Evolutionary conservation across 2,888 invertebrate species (phyloP).

Genomic region (Sphaerophoria rueppellii): DNA sequence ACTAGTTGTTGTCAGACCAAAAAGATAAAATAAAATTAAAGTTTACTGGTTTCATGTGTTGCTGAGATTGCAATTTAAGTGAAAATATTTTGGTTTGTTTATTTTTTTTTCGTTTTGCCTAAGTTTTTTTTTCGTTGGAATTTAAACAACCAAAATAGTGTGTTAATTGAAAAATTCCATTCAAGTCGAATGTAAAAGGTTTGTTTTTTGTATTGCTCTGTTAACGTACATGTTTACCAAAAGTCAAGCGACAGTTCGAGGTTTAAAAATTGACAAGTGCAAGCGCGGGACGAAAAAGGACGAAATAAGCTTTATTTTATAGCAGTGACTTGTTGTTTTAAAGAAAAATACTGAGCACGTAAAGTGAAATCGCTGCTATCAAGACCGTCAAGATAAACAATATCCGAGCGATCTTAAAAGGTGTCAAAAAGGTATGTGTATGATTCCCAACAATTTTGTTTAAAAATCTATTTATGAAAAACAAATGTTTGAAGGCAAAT

Average conservation of each 20-base stretch:
- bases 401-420: slow-evolving; percentile 21
- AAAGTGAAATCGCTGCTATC: background rate
- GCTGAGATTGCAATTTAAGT: slow-evolving; percentile 30
- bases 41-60: slow-evolving; percentile 26
- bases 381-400: background rate
- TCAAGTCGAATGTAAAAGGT: slow-evolving; percentile 41
- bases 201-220: slow-evolving; percentile 34
- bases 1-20: slow-evolving; percentile 11
- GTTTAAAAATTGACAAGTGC: slow-evolving; percentile 55
- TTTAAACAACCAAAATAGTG: slow-evolving; percentile 30
- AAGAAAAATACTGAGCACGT: background rate
- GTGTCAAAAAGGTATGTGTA: background rate
- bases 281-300: slow-evolving; percentile 69
- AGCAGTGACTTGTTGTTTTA: slow-evolving; percentile 5
- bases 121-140: no score
- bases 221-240: slow-evolving; percentile 50
- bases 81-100: slow-evolving; percentile 41
- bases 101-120: background rate
- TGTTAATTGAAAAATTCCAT: background rate
- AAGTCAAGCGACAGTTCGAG: slow-evolving; percentile 41
- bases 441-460: no score
- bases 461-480: no score
- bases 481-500: no score
- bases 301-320: slow-evolving; percentile 60
- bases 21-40: slow-evolving; percentile 18